phyloP scores from a whole-genome alignment of 2,888 invertebrate species.

The Microlaimidae sp. region DNA sequence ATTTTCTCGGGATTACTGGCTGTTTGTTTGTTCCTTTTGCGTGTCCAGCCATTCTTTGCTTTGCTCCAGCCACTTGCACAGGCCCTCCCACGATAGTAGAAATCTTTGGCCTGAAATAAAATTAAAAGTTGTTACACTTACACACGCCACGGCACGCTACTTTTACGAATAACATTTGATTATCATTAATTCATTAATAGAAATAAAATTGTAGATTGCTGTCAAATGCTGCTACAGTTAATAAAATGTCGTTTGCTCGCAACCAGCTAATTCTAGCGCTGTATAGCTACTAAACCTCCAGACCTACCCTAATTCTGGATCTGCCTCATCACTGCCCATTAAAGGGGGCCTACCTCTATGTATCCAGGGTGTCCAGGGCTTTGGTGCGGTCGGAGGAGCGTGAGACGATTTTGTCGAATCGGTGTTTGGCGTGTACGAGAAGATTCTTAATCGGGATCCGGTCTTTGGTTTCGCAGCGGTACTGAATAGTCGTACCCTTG shows the following conservation, averaged over 20 bases:
- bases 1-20: slow-evolving; percentile 73
- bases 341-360: slow-evolving; percentile 17
- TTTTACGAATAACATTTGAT: too few relatives aligned
- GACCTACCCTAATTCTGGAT: too few relatives aligned
- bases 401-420: slow-evolving; percentile 92
- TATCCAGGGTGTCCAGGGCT: slow-evolving; percentile 62
- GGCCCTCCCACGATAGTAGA: slow-evolving; percentile 68
- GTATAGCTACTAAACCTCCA: too few relatives aligned
- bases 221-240: too few relatives aligned
- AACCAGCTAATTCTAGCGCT: not conserved
- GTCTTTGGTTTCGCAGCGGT: slow-evolving; percentile 97
- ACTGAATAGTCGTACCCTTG: slow-evolving; percentile 90
- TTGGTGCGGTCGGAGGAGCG: slow-evolving; percentile 83
- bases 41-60: slow-evolving; percentile 65
- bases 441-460: slow-evolving; percentile 95
- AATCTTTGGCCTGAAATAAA: slow-evolving; percentile 41
- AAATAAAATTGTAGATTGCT: too few relatives aligned
- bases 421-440: slow-evolving; percentile 82
- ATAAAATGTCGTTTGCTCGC: too few relatives aligned
- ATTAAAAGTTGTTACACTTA: too few relatives aligned
- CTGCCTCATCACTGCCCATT: too few relatives aligned
- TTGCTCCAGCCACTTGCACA: slow-evolving; percentile 77
- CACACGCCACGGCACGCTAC: too few relatives aligned
- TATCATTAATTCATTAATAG: too few relatives aligned
- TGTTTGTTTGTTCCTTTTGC: slow-evolving; percentile 38